Base-by-base conservation (phyloP, 2,888 invertebrate species). In the Metalampra italica region DNA sequence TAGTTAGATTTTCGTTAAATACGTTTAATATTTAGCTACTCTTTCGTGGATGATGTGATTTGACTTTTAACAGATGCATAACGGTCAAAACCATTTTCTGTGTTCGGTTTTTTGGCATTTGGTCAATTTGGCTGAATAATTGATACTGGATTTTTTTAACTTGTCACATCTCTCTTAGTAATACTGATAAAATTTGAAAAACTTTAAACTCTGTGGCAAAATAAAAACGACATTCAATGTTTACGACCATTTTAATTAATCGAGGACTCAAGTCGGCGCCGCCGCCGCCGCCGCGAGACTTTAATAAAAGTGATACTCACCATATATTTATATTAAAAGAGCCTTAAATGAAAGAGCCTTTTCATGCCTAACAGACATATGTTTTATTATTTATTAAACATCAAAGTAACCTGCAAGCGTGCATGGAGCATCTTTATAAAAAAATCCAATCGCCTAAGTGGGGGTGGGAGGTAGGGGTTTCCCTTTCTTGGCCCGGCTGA, bases 361-460 rank as follows among this genome's bases (percentile, higher is more conserved):
- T n/a, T 13, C 9, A 39, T 39, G 8, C 13, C 12, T 14, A 7
- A 13, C 39, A 39, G 13, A 39, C 11, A 7, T 50, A 45, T 22
- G 22, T 22, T 22, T 22, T 51, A 52, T 49, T 53, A 55, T 59
- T 53, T 58, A 59, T 58, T 52, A 43, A 36, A 75, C 68, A 73
- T 80, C 76, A 81, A 78, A 78, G 70, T 46, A 52, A 52, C 49
- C 49, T 56, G 57, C 58, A 51, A 45, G 54, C 55, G 45, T 63
- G 64, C 62, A 60, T 51, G 59, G 64, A 45, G 55, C 61, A 67
- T 72, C 71, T 75, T 68, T 71, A 70, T 56, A 66, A 77, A 75
- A 69, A 82, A 81, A 84, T 78, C 82, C 81, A 88, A 87, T 88
- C 84, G 74, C 74, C 61, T 84, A 86, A 85, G 82, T 86, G 64